Evolutionary conservation across 2,888 invertebrate genomes (phyloP), one percentile per base, ranked within the genome.

Genomic region (Lymantria dispar): DNA sequence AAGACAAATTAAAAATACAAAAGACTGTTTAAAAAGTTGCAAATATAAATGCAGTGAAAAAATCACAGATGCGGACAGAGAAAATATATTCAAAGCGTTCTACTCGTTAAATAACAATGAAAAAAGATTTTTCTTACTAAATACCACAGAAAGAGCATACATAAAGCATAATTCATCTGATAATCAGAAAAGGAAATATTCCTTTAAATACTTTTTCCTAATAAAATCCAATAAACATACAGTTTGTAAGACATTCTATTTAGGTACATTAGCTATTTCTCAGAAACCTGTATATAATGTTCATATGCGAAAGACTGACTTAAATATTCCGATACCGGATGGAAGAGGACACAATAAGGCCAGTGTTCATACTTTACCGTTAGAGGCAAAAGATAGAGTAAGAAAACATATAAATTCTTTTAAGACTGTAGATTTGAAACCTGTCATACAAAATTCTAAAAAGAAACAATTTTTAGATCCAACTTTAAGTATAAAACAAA

Each of bases 251-350:
- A 84, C 86, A 58, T 91, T 89, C 54, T 91, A 88, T 57, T 79
- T 91, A 65, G 90, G 89, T 0, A 91, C 90, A 0, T 50, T 91
- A 61, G 81, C 87, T 8, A 89, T 91, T 72, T 91, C 90, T 0
- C 90, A 90, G 50, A 88, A 88, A 52, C 90, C 88, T 1, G 82
- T 90, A 0, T 90, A 91, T 50, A 90, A 89, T 69, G 90, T 91
- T 0, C 90, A 91, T 70, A 75, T 77, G 48, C 77, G 83, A 1
- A 91, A 91, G 69, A 83, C 86, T 0, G 88, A 89, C 7, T 77
- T 86, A 60, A 90, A 91, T 62, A 78, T 88, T 40, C 90, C 90
- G 0, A 90, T 90, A 54, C 89, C 87, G 0, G 90, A 91, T 52
- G 90, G 89, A 0, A 70, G 90, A 54, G 90, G 90, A 0, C 64